Percentiles rank a stretch among this genome's conserved stretches.
Evolutionary conservation across 2,113 vertebrate species (phyloP).

Genomic region (Heliornis fulica): DNA sequence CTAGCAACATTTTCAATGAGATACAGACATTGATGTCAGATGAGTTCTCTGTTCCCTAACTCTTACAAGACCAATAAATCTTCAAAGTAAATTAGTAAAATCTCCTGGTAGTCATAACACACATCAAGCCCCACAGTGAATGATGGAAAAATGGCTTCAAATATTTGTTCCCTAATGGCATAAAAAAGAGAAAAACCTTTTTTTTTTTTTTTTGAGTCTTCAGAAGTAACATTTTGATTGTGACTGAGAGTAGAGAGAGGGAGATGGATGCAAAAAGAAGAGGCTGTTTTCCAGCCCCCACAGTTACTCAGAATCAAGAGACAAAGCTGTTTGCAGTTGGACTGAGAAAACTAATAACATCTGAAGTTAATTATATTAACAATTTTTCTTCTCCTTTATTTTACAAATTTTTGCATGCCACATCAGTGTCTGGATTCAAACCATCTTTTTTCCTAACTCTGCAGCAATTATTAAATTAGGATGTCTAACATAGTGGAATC

Average conservation of each 20-base stretch:
- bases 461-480: background rate
- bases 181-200: background rate
- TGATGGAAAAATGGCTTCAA: background rate
- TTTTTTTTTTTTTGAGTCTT: background rate
- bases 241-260: background rate
- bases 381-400: background rate
- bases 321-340: background rate
- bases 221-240: background rate
- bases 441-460: background rate
- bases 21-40: background rate
- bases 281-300: background rate
- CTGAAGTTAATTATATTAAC: background rate
- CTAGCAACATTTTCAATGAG: background rate
- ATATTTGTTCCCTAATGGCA: background rate
- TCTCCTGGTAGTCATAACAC: background rate
- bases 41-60: background rate
- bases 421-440: background rate
- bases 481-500: background rate
- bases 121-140: background rate
- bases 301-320: background rate
- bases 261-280: background rate
- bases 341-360: background rate
- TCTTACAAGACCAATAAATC: background rate
- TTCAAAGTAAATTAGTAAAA: background rate
- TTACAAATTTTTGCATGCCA: background rate